Conservation (phyloP, 1,140 invertebrate species). For the Drosophila funebris region DNA sequence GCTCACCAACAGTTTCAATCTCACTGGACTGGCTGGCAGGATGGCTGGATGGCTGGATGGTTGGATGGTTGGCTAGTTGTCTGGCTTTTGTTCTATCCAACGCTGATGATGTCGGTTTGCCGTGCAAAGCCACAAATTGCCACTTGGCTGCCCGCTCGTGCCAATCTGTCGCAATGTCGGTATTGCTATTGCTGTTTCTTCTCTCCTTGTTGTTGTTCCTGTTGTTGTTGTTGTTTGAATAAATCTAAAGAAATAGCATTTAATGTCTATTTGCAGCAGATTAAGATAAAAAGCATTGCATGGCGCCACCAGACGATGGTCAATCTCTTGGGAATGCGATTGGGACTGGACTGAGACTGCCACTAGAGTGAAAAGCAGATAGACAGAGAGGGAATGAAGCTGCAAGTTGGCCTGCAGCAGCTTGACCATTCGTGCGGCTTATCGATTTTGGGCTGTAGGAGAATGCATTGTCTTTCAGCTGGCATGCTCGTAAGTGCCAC, state of each 20-base stretch:
- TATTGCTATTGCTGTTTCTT: constrained; percentile 32
- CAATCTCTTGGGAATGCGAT: constrained; percentile 17
- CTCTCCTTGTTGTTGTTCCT: constrained; percentile 18
- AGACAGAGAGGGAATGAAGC: background rate
- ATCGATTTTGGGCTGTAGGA: constrained; percentile 59
- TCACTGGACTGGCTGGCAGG: constrained; percentile 23
- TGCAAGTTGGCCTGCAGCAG: constrained; percentile 6
- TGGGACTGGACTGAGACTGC: constrained; percentile 12
- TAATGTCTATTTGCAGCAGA: constrained; percentile 82
- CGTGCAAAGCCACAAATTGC: constrained; percentile 81
- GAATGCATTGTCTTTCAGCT: constrained; percentile 59
- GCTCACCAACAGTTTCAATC: background rate
- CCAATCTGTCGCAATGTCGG: constrained; percentile 72
- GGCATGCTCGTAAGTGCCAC: constrained; percentile 74
- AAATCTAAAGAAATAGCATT: constrained; percentile 83
- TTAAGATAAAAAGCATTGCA: constrained; percentile 80
- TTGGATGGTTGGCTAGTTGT: constrained; percentile 28
- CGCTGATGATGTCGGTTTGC: constrained; percentile 81
- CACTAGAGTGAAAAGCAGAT: background rate
- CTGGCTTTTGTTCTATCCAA: constrained; percentile 75
- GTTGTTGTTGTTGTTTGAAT: constrained; percentile 58
- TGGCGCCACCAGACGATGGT: constrained; percentile 30
- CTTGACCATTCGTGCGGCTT: constrained; percentile 72
- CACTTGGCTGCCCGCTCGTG: constrained; percentile 80
- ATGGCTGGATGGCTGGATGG: constrained; percentile 46